Evolutionary conservation across 2,888 invertebrate genomes (phyloP), one percentile per base, ranked within the genome.

Genomic region (Anthoptus insignis): DNA sequence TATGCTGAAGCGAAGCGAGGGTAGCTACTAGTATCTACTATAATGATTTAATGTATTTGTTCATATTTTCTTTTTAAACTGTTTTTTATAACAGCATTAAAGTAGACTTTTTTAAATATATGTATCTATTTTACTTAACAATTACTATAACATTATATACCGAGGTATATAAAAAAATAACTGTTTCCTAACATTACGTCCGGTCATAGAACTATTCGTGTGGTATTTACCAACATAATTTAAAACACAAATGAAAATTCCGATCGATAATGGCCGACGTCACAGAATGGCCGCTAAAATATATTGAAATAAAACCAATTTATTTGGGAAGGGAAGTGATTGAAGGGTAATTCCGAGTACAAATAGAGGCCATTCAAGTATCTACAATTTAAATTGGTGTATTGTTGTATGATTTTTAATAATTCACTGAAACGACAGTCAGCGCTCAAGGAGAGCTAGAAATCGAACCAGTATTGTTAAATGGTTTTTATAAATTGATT

Each of bases 261-360:
- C 27, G 21, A 52, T 52, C 19, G 7, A 19, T 52, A 22, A 32
- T 3, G 39, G 16, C 8, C 11, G 3, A 34, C 24, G 24, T 27
- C 53, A 53, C 53, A 52, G 32, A n/a, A 53, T 34, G 8, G 21
- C 53, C 22, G 34, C 34, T 53, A 34, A 53, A 53, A 34, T 34
- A 1, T 21, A 34, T 53, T 53, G 22, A 53, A 53, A 22, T 19
- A 39, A 21, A 19, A n/a, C n/a, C 56, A 56, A 56, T 42, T 24
- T 3, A 39, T 39, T 34, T 56, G 27, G 14, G 39, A 27, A 56
- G 42, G 56, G 27, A 42, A 56, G 14, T 27, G 27, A 16, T 56
- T 56, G 56, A 56, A 56, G 42, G 56, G 56, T 56, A 56, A 39
- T 16, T 45, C 45, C 21, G 22, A 45, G 45, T 45, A 22, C 22